Evolutionary conservation across 2,888 invertebrate genomes (phyloP).

Genomic region (Euzophera pinguis): DNA sequence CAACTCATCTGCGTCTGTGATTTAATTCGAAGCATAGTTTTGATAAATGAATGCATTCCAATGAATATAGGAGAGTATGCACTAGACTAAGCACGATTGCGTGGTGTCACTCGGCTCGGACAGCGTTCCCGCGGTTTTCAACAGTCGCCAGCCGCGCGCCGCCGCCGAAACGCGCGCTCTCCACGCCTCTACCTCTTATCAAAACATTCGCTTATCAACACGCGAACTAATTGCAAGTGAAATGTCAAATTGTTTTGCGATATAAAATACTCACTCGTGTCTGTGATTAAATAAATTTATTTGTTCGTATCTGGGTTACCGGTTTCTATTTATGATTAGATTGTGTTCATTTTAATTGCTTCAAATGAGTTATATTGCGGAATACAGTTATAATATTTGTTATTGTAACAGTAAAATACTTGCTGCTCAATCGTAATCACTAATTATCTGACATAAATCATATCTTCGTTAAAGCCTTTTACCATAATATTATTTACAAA

Average conservation of each 20-base stretch:
- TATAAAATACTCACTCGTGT: neutral
- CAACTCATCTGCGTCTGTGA: neutral
- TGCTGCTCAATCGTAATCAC: too few relatives aligned
- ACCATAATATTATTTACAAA: too few relatives aligned
- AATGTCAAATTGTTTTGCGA: constrained; percentile 19
- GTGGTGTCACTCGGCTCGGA: constrained; percentile 5
- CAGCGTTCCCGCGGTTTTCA: constrained; percentile 50
- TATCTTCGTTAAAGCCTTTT: too few relatives aligned
- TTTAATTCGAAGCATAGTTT: neutral
- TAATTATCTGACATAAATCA: too few relatives aligned
- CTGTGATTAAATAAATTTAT: constrained; percentile 39
- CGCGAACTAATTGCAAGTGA: constrained; percentile 24
- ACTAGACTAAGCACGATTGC: neutral
- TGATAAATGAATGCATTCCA: neutral
- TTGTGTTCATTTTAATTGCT: constrained; percentile 20
- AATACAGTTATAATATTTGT: too few relatives aligned
- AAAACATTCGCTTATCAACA: neutral
- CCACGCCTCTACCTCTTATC: constrained; percentile 5
- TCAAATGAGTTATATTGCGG: neutral
- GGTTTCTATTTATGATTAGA: constrained; percentile 33
- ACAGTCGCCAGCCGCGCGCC: constrained; percentile 40
- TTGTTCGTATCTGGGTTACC: constrained; percentile 28
- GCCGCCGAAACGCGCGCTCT: constrained; percentile 30
- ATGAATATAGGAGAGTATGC: neutral
- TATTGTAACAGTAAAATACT: too few relatives aligned